phyloP scores from a whole-genome alignment of 2,113 vertebrate species.

The Chitala chitala region DNA sequence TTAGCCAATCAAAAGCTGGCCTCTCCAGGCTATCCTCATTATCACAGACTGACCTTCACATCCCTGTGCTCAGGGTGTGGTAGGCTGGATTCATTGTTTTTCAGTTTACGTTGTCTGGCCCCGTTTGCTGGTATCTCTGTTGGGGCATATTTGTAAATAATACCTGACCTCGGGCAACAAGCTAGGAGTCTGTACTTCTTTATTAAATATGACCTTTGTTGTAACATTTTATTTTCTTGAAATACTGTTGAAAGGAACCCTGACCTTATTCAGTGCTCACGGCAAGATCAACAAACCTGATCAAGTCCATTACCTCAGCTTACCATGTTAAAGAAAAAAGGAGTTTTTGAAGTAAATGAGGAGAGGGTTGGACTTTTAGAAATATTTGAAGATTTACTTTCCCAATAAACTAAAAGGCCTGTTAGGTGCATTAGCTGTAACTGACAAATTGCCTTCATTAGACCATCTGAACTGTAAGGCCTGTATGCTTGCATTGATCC shows the following conservation, averaged over 20 bases:
- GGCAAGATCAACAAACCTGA: background rate
- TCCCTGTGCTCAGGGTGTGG: too few species aligned
- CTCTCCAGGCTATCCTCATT: too few species aligned
- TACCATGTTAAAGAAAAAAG: background rate
- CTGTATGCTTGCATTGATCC: slow-evolving; percentile 1
- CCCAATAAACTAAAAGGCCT: background rate
- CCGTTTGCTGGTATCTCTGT: background rate
- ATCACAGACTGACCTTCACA: too few species aligned
- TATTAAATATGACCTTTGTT: background rate
- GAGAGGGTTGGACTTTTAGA: background rate
- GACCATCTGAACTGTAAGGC: slow-evolving; percentile 1
- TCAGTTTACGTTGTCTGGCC: too few species aligned
- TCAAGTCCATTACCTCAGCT: too few species aligned
- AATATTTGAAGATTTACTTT: background rate
- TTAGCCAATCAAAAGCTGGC: too few species aligned
- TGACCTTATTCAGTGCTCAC: background rate
- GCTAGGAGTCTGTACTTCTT: background rate
- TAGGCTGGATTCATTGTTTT: too few species aligned
- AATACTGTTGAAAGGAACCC: background rate
- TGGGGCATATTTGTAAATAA: background rate
- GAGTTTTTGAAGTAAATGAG: background rate
- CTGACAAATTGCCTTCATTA: slow-evolving; percentile 18
- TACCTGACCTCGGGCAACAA: background rate
- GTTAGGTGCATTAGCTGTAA: background rate
- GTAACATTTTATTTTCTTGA: background rate